Base-by-base conservation (phyloP, 1,140 invertebrate species). In the Luehdorfia chinensis region DNA sequence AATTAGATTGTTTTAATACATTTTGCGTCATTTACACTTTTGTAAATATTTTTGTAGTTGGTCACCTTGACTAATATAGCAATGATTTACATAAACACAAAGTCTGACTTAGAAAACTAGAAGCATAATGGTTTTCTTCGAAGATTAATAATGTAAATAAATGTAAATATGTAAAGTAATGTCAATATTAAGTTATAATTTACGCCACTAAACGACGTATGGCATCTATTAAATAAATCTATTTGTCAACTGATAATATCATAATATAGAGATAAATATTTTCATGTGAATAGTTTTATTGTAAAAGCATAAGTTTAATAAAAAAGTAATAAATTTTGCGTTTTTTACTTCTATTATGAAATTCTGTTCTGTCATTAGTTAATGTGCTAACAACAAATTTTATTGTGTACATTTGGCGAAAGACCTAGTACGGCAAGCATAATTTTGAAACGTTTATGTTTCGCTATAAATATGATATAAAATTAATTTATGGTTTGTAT, bases 271-370 rank as follows among this genome's bases (percentile, higher is more conserved):
- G 57, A 61, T 75, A 77, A 75, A 62, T 60, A 75, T 75, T 79
- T 79, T 70, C 73, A 78, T 81, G 80, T 81, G 71, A 84, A 72
- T 79, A 81, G 65, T 72, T 67, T 69, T 68, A 78, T 76, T 84
- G 73, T 84, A 81, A 78, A 75, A 70, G 64, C 69, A 74, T 66
- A 59, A 72, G 52, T 80, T 80, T 74, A 77, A 68, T 75, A 79
- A 72, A 75, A 75, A 75, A 69, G 43, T 19, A 45, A 33, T 47
- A 47, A 49, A 36, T 46, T 47, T 31, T 23, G 21, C 2, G n/a
- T n/a, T n/a, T 50, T 7, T 4, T 19, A 21, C 1, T 49, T 39
- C 39, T 19, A 47, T 36, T 34, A 6, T 2, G 8, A 41, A 21
- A 21, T 7, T 4, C 3, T 21, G 7, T 7, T 21, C 3, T 21